phyloP scores from a whole-genome alignment of 2,888 invertebrate species.

The Cordilura impudica region DNA sequence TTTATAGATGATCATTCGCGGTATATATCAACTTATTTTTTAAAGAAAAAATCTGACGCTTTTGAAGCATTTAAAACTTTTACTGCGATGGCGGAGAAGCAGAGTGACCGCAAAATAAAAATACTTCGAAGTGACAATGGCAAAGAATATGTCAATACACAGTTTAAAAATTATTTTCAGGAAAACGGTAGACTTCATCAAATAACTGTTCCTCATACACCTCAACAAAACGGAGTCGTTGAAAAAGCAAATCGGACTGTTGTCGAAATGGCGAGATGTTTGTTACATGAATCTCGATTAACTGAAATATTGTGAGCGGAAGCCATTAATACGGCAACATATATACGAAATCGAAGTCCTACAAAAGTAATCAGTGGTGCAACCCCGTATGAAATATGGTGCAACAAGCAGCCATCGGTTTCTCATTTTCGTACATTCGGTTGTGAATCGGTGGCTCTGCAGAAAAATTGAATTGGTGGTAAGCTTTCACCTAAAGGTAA shows the following conservation, averaged over 20 bases:
- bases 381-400: constrained; percentile 61
- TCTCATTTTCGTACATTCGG: constrained; percentile 53
- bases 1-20: constrained; percentile 8
- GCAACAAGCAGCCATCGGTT: constrained; percentile 48
- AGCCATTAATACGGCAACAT: too few species aligned
- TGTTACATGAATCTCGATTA: constrained; percentile 65
- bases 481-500: constrained; percentile 42
- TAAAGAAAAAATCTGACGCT: constrained; percentile 36
- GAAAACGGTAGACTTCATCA: too few species aligned
- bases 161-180: background rate
- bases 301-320: constrained; percentile 65
- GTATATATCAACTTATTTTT: constrained; percentile 46
- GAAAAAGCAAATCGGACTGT: constrained; percentile 55
- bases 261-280: constrained; percentile 67
- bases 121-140: constrained; percentile 40
- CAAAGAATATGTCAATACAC: constrained; percentile 2
- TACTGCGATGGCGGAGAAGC: constrained; percentile 37
- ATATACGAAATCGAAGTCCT: constrained; percentile 46
- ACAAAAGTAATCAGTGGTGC: constrained; percentile 49
- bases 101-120: constrained; percentile 46
- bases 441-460: constrained; percentile 37
- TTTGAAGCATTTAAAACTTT: constrained; percentile 43
- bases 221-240: constrained; percentile 60
- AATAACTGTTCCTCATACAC: constrained; percentile 36
- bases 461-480: constrained; percentile 31